Evolutionary conservation across 2,797 vertebrate genomes (phyloP).

Genomic region (Xerus rutilus): DNA sequence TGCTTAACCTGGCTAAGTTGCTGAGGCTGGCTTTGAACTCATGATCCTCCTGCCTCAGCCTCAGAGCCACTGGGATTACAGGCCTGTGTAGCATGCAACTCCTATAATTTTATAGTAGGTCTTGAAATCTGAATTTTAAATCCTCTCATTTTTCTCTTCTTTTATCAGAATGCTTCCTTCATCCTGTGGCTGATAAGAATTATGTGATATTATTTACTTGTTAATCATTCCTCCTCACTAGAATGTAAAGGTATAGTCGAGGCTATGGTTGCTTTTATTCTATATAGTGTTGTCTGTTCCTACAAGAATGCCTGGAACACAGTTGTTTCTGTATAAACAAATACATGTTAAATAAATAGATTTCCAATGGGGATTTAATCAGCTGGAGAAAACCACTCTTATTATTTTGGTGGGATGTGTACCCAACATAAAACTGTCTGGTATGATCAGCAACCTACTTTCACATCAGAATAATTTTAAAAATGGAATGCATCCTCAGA

Average conservation of each 20-base stretch:
- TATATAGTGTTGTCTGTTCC: background rate
- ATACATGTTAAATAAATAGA: background rate
- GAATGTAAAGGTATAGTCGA: background rate
- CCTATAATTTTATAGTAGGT: background rate
- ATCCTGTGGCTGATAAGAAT: background rate
- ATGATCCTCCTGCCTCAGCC: too few species aligned
- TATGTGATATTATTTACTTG: background rate
- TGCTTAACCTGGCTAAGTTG: too few species aligned
- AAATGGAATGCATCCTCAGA: background rate
- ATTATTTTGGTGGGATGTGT: background rate
- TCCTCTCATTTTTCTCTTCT: background rate
- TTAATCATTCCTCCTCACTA: background rate
- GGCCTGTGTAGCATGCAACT: accelerated
- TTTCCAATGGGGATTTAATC: background rate
- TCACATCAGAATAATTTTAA: background rate
- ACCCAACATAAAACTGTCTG: background rate
- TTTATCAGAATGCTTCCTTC: background rate
- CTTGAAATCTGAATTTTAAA: background rate
- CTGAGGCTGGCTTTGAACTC: too few species aligned
- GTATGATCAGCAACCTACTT: background rate
- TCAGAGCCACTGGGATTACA: too few species aligned
- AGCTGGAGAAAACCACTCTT: background rate
- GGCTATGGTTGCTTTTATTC: background rate
- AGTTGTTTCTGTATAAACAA: background rate
- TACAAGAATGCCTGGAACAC: background rate